Base-by-base conservation (phyloP, 2,797 vertebrate genomes). In the Toxotes lorentzi region DNA sequence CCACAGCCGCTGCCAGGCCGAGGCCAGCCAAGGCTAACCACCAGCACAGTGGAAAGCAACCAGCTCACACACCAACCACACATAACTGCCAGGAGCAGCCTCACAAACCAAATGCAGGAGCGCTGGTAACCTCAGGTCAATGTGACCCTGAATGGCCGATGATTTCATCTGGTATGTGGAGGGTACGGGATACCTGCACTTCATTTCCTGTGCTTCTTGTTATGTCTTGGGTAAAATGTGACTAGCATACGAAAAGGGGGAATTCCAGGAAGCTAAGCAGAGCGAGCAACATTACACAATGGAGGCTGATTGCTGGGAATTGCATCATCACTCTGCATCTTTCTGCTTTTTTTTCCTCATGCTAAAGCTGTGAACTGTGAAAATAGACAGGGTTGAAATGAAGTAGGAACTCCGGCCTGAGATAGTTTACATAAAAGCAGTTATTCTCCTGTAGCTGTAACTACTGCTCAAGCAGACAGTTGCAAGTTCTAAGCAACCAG, bases 251-350 rank as follows among this genome's bases (percentile, higher is more conserved):
- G 76, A 88, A 88, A 71, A 76, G 48, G 89, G 90, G 90, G 86
- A 85, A 90, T 91, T 91, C 91, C 91, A 91, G 85, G 86, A 88
- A 87, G 89, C 81, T 10, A 16, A 72, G 81, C 67, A 56, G 63
- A 81, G 75, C 1, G 41, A 85, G 86, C 69, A 68, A 59, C 65
- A 64, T 90, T 91, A 88, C 89, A 92, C 91, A 93, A 93, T 89
- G 84, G 71, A 70, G 81, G 53, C 68, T 35, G 91, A 91, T 94
- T 94, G 83, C 93, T 75, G 62, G 17, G 66, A 73, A 66, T 95
- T 95, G 93, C 94, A 93, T 94, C 94, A 95, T 79, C 79, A 56
- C 69, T 65, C 75, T 59, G 69, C 72, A 72, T 84, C 60, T 80
- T 68, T 73, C 54, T 45, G 65, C 72, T 64, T 68, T 74, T 60